Evolutionary conservation across 92 coral and sea anemone species (phyloP).

Genomic region (Bergia sp.): DNA sequence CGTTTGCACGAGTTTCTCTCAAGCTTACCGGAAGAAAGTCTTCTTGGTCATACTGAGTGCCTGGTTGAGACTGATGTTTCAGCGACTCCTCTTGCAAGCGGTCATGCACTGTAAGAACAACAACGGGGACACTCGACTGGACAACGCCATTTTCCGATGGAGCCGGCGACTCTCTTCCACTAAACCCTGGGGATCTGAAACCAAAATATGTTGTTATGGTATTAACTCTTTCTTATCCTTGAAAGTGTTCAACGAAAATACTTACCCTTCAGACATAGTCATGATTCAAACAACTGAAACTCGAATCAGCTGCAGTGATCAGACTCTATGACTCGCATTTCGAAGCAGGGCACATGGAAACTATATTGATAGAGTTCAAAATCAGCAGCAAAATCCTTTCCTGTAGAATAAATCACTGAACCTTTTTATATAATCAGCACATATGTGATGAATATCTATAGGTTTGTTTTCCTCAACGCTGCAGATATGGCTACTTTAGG

Average conservation of each 20-base stretch:
- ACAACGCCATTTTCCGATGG: slow-evolving; percentile 47
- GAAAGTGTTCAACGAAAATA: slow-evolving; percentile 22
- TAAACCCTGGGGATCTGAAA: slow-evolving; percentile 31
- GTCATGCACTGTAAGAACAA: slow-evolving; percentile 72
- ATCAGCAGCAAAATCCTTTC: neutral
- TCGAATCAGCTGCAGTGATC: neutral
- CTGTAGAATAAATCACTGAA: neutral
- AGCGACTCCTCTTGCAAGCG: slow-evolving; percentile 59
- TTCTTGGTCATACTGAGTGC: slow-evolving; percentile 60
- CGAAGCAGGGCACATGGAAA: neutral
- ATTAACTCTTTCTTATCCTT: slow-evolving; percentile 29
- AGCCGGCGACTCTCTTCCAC: slow-evolving; percentile 31
- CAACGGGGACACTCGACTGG: slow-evolving; percentile 60
- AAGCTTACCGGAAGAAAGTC: slow-evolving; percentile 83
- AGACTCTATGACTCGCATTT: slow-evolving; percentile 3
- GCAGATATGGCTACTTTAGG: neutral
- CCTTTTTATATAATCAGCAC: neutral
- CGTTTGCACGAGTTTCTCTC: neutral
- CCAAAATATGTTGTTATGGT: neutral
- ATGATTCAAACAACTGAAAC: slow-evolving; percentile 52
- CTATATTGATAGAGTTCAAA: neutral
- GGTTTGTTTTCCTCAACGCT: neutral
- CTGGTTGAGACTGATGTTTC: slow-evolving; percentile 30
- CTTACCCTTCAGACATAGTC: slow-evolving; percentile 71
- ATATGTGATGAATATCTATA: neutral